phyloP scores from a whole-genome alignment of 1,140 invertebrate genomes.

The Lineus longissimus region DNA sequence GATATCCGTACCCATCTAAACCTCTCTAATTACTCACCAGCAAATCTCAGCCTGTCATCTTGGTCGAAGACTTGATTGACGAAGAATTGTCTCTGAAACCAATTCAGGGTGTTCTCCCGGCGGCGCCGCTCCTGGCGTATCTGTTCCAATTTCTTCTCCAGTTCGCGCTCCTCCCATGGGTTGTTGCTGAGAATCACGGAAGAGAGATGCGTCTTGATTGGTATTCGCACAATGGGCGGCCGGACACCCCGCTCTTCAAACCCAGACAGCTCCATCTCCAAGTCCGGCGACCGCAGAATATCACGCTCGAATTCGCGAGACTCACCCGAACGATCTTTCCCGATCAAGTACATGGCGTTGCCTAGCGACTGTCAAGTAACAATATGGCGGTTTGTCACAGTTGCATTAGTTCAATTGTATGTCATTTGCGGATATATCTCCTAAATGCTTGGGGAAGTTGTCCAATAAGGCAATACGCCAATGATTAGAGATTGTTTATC shows the following conservation, averaged over 20 bases:
- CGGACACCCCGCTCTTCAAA: not conserved
- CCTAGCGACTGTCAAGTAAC: too few relatives aligned
- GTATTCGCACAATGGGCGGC: not conserved
- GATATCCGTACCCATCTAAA: too few relatives aligned
- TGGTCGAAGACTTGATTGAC: not conserved
- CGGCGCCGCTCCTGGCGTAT: not conserved
- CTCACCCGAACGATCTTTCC: too few relatives aligned
- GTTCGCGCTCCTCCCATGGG: constrained; percentile 1
- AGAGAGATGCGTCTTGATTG: not conserved
- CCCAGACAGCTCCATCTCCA: not conserved
- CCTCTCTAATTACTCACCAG: not conserved
- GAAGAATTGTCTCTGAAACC: not conserved
- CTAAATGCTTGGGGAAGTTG: too few relatives aligned
- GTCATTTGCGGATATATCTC: too few relatives aligned
- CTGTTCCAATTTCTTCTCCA: not conserved
- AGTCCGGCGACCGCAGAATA: not conserved
- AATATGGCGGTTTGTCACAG: too few relatives aligned
- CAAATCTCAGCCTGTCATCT: not conserved
- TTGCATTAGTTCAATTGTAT: too few relatives aligned
- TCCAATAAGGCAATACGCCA: too few relatives aligned
- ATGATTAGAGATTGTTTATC: too few relatives aligned
- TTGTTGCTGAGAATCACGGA: not conserved
- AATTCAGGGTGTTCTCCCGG: not conserved
- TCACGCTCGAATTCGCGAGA: not conserved
- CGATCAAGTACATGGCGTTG: too few relatives aligned